A percentile compares a stretch with the other conserved stretches of the same genome.
phyloP scores from a whole-genome alignment of 2,797 vertebrate genomes.

The Squalus acanthias region DNA sequence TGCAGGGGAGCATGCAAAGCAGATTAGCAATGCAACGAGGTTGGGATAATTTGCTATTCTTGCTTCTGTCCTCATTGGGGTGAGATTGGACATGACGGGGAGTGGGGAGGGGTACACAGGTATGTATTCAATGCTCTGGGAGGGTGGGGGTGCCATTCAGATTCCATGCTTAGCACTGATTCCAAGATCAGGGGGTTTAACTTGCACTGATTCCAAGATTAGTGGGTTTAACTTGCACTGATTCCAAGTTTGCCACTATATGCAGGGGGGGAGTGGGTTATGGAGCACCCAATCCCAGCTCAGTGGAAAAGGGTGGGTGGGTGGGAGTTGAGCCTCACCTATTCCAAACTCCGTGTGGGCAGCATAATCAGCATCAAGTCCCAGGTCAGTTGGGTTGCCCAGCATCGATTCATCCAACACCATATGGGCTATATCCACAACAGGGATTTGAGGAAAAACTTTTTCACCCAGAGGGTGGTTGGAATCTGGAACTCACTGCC shows the following conservation, averaged over 20 bases:
- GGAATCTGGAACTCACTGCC: too few species aligned
- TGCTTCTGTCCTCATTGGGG: not conserved
- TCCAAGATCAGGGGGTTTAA: not conserved
- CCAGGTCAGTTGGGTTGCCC: too few species aligned
- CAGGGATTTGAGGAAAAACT: too few species aligned
- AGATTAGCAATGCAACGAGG: not conserved
- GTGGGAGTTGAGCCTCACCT: too few species aligned
- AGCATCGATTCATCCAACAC: too few species aligned
- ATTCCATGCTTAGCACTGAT: not conserved
- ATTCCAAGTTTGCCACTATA: not conserved
- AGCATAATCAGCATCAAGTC: too few species aligned
- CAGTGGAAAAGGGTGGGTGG: not conserved
- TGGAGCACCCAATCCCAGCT: not conserved
- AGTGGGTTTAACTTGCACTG: not conserved
- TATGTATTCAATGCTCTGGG: not conserved
- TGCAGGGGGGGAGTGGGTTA: not conserved
- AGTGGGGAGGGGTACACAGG: not conserved
- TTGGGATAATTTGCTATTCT: not conserved
- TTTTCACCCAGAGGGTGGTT: too few species aligned
- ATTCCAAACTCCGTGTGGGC: too few species aligned
- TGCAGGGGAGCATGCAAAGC: not conserved
- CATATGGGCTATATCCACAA: too few species aligned
- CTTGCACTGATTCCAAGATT: not conserved
- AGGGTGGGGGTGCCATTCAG: not conserved
- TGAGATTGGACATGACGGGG: too few species aligned